Evolutionary conservation across 2,113 vertebrate species (phyloP).

Genomic region (Euleptes europaea): DNA sequence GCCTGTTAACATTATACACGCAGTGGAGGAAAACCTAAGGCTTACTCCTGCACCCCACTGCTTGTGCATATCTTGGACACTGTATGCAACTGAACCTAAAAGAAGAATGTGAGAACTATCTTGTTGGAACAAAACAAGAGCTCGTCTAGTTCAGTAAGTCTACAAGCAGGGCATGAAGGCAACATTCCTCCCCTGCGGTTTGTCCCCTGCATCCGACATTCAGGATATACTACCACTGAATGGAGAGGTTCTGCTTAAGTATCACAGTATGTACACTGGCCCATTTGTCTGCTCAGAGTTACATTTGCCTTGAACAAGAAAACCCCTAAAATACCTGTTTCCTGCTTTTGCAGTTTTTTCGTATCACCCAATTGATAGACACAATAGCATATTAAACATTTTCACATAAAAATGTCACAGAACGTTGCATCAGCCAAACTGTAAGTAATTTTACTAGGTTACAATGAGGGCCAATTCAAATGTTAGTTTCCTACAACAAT

Average conservation of each 20-base stretch:
- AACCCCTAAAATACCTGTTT: background rate
- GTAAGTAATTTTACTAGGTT: background rate
- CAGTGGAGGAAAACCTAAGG: background rate
- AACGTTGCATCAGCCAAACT: background rate
- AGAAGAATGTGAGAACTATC: background rate
- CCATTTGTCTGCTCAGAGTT: background rate
- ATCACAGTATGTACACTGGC: background rate
- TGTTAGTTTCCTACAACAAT: background rate
- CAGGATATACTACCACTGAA: background rate
- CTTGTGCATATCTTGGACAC: no score
- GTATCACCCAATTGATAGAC: background rate
- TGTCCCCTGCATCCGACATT: background rate
- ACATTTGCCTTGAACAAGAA: constrained; percentile 3
- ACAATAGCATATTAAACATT: background rate
- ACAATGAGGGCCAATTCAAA: background rate
- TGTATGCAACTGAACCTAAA: background rate
- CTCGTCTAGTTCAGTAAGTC: background rate
- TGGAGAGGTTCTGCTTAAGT: background rate
- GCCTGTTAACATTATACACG: background rate
- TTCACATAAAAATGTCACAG: background rate
- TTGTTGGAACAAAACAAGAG: background rate
- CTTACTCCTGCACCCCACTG: background rate
- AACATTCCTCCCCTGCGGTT: background rate
- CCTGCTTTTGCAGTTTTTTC: background rate
- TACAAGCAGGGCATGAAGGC: background rate